phyloP scores from a whole-genome alignment of 1,140 invertebrate species.

The Palaemon carinicauda region DNA sequence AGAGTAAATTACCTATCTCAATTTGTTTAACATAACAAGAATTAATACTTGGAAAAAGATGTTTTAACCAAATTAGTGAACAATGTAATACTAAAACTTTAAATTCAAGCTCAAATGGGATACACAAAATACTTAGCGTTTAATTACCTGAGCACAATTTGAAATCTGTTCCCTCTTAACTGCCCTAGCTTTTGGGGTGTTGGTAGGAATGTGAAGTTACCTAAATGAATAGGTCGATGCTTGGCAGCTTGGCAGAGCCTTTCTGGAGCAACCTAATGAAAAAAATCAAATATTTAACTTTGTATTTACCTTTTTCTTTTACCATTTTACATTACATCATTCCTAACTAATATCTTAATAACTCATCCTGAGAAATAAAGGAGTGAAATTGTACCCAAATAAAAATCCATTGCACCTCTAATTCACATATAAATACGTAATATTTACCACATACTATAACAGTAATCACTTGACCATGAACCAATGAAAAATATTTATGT shows the following conservation, averaged over 20 bases:
- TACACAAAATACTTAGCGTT: not conserved
- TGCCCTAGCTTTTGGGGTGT: conserved; percentile 40
- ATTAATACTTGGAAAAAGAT: not conserved
- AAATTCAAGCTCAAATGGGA: not conserved
- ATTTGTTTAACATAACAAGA: too few species aligned
- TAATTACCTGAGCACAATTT: conserved; percentile 42
- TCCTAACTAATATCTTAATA: not conserved
- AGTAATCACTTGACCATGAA: too few species aligned
- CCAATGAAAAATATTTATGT: too few species aligned
- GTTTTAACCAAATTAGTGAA: not conserved
- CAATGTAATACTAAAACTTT: not conserved
- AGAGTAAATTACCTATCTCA: too few species aligned
- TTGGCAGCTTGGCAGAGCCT: conserved; percentile 14
- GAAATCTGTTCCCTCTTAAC: conserved; percentile 40
- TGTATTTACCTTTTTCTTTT: not conserved
- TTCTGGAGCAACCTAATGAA: conserved; percentile 38
- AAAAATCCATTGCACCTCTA: too few species aligned
- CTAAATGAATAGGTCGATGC: conserved; percentile 18
- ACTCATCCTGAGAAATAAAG: too few species aligned
- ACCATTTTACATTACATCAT: not conserved
- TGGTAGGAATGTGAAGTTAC: conserved; percentile 37
- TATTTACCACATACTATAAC: too few species aligned
- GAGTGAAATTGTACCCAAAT: too few species aligned
- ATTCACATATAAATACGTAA: too few species aligned
- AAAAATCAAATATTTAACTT: not conserved